phyloP scores from a whole-genome alignment of 2,888 invertebrate species.

The Tetranychus truncatus region DNA sequence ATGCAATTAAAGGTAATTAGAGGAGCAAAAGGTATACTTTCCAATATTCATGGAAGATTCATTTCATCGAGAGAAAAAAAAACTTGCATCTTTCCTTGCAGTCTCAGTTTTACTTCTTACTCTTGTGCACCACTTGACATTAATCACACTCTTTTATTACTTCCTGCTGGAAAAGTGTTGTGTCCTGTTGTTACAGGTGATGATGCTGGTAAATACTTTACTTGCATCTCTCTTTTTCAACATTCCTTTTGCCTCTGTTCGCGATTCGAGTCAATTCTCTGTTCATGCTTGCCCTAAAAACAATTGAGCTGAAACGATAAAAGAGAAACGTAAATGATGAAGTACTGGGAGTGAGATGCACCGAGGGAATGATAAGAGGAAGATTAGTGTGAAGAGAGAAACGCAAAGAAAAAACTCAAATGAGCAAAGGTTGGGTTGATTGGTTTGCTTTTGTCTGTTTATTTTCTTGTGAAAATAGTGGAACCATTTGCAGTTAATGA shows the following conservation, averaged over 20 bases:
- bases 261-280: too few relatives aligned
- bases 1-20: not conserved
- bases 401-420: not conserved
- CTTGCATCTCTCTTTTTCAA: too few relatives aligned
- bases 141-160: not conserved
- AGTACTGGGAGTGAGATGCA: not conserved
- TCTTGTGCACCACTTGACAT: not conserved
- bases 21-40: not conserved
- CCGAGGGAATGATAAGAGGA: not conserved
- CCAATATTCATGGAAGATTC: not conserved
- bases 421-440: not conserved
- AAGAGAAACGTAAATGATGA: not conserved
- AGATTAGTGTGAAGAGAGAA: not conserved
- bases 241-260: too few relatives aligned
- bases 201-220: too few relatives aligned
- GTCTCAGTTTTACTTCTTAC: not conserved
- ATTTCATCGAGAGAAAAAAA: not conserved
- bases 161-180: not conserved
- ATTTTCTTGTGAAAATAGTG: not conserved
- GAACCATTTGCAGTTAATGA: not conserved
- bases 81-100: not conserved
- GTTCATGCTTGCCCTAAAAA: too few relatives aligned
- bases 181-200: not conserved
- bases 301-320: not conserved
- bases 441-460: conserved; percentile 3